Percentiles rank a stretch among this genome's conserved stretches.
phyloP scores from a whole-genome alignment of 1,140 invertebrate species.

The Oreohelix idahoensis region DNA sequence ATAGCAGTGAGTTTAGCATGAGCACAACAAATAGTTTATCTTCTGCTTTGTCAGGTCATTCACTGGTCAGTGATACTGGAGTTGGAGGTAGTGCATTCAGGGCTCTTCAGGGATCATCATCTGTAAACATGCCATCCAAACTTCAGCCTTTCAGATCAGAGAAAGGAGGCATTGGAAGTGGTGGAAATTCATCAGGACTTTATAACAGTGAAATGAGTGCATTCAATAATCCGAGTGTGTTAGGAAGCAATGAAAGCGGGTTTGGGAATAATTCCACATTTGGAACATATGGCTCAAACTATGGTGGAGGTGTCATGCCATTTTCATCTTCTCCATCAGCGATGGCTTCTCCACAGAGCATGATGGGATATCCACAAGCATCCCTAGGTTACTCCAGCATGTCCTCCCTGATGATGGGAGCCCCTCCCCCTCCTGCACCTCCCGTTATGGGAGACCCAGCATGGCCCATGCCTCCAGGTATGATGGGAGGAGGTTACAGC shows the following conservation, averaged over 20 bases:
- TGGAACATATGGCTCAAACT: constrained; percentile 18
- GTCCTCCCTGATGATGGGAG: constrained; percentile 33
- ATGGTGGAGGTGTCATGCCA: constrained; percentile 15
- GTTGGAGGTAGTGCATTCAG: constrained; percentile 32
- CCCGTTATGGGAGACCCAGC: background rate
- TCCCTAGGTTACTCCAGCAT: constrained; percentile 26
- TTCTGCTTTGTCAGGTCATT: background rate
- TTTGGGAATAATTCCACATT: constrained; percentile 21
- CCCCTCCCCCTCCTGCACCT: background rate
- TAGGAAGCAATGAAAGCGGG: background rate
- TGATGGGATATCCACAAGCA: constrained; percentile 35
- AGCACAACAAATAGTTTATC: background rate
- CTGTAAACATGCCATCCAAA: background rate
- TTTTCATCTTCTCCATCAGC: constrained; percentile 15
- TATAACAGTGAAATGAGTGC: constrained; percentile 30
- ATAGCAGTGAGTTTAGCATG: background rate
- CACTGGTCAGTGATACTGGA: constrained; percentile 12
- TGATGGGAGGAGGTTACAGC: constrained; percentile 16
- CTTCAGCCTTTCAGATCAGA: constrained; percentile 13
- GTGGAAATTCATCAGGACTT: constrained; percentile 8
- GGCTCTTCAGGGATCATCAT: constrained; percentile 21
- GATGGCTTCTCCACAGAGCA: constrained; percentile 5
- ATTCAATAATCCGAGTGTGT: constrained; percentile 3
- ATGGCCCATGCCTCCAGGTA: constrained; percentile 28
- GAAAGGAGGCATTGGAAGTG: constrained; percentile 5